Evolutionary conservation across 1,140 invertebrate species (phyloP).

Genomic region (Leptopilina clavipes): DNA sequence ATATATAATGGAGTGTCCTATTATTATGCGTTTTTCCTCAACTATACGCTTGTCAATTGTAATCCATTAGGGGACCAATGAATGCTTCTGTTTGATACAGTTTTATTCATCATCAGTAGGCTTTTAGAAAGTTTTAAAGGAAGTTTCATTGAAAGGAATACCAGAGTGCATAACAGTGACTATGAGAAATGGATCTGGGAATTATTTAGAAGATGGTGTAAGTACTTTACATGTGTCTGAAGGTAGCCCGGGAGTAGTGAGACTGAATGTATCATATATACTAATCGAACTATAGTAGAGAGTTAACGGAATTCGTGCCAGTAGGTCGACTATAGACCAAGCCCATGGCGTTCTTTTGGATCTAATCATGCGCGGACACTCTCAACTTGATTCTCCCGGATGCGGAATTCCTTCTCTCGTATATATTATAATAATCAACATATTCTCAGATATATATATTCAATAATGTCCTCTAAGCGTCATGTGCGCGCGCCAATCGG

Average conservation of each 20-base stretch:
- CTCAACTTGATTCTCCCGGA: conserved; percentile 53
- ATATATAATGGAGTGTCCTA: background rate
- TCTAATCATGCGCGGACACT: conserved; percentile 55
- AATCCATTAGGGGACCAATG: background rate
- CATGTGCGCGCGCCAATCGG: background rate
- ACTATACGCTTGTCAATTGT: background rate
- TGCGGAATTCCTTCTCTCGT: conserved; percentile 43
- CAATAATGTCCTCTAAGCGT: conserved; percentile 35
- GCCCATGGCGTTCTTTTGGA: conserved; percentile 66
- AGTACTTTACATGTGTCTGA: too few species aligned
- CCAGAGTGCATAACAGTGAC: background rate
- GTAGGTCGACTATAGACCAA: conserved; percentile 71
- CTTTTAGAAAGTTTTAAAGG: background rate
- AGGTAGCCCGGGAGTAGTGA: too few species aligned
- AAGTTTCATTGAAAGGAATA: background rate
- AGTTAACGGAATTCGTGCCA: conserved; percentile 69
- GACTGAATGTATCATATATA: background rate
- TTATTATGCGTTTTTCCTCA: background rate
- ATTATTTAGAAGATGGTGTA: background rate
- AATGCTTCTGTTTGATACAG: background rate
- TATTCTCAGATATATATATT: conserved; percentile 38
- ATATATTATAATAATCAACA: background rate
- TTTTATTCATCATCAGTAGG: background rate
- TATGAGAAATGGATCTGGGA: background rate
- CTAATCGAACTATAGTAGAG: conserved; percentile 55